phyloP scores from a whole-genome alignment of 2,113 vertebrate genomes.

The Piaya cayana region DNA sequence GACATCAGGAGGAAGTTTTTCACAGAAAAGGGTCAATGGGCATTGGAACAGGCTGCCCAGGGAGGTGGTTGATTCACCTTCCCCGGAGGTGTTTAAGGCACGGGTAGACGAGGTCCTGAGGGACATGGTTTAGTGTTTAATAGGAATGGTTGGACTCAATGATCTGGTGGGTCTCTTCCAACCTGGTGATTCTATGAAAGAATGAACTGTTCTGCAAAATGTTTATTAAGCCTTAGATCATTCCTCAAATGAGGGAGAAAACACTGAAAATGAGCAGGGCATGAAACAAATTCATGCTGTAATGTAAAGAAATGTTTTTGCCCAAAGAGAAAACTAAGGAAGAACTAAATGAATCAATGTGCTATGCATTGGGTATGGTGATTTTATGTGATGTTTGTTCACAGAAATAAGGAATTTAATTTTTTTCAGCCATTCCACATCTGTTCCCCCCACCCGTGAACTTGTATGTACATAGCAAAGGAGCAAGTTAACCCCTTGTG shows the following conservation, averaged over 20 bases:
- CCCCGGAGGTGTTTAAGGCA: too few species aligned
- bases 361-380: conserved; percentile 74
- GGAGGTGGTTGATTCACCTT: too few species aligned
- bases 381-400: conserved; percentile 78
- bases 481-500: conserved; percentile 5
- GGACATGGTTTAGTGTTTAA: too few species aligned
- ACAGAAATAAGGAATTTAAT: conserved; percentile 57
- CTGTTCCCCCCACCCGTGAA: conserved; percentile 53
- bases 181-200: too few species aligned
- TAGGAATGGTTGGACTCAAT: too few species aligned
- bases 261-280: conserved; percentile 78
- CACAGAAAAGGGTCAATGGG: too few species aligned
- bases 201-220: neutral
- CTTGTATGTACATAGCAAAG: conserved; percentile 30
- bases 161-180: too few species aligned
- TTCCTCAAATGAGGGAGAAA: conserved; percentile 67
- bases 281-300: conserved; percentile 81
- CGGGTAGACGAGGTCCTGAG: too few species aligned
- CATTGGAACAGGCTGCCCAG: too few species aligned
- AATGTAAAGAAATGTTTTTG: conserved; percentile 80
- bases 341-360: conserved; percentile 79
- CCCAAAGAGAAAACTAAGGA: conserved; percentile 78
- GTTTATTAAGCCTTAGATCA: conserved; percentile 33
- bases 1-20: too few species aligned
- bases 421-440: conserved; percentile 71